These are phyloP conservation scores for Campylorhamphus procurvoides DNA, from an alignment of 2,113 vertebrate species.

Conservation along the genomic window DNA sequence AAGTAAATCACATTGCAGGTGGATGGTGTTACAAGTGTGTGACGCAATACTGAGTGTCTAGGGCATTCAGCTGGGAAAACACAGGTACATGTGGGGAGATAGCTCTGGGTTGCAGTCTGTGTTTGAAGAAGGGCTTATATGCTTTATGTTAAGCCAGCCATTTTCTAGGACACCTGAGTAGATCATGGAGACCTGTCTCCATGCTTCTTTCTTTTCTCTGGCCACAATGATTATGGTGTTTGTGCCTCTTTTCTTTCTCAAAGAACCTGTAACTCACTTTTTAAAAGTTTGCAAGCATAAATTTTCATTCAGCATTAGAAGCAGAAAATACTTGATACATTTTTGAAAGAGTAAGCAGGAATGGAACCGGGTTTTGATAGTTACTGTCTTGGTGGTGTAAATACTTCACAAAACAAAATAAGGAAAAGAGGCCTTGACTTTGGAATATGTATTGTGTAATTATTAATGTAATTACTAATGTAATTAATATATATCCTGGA, in stretches of 20 bases:
- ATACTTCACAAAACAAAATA: background rate
- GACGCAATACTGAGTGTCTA: background rate
- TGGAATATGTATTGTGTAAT: background rate
- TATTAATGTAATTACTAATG: background rate
- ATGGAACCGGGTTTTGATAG: background rate
- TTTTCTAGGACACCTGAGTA: background rate
- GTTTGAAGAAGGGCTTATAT: background rate
- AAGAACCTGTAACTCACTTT: background rate
- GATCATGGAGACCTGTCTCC: background rate
- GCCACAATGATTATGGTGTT: background rate
- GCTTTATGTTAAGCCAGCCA: fast-evolving
- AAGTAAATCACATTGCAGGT: background rate
- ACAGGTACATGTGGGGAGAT: fast-evolving
- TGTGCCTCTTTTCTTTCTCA: background rate
- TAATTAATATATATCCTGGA: background rate
- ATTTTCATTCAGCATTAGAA: background rate
- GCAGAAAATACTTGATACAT: background rate
- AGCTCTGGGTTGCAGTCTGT: background rate
- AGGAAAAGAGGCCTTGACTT: background rate
- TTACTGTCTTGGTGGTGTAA: background rate
- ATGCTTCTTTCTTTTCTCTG: background rate
- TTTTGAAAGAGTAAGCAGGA: background rate
- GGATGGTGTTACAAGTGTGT: background rate
- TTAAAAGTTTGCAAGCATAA: background rate
- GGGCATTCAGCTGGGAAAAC: background rate